phyloP scores from a whole-genome alignment of 2,888 invertebrate species.

The Aphodius granarius region DNA sequence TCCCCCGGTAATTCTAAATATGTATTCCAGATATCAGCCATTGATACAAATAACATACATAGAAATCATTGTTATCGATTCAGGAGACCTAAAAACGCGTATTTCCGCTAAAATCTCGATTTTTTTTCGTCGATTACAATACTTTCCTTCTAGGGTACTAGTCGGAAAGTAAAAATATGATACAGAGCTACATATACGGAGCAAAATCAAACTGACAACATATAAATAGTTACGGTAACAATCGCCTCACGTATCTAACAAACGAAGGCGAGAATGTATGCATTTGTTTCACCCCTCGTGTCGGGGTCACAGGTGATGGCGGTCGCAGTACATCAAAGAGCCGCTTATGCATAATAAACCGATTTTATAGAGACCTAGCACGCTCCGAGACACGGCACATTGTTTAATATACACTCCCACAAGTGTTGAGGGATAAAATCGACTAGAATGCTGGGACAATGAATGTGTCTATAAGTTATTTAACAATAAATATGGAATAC shows the following conservation, averaged over 20 bases:
- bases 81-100: too few relatives aligned
- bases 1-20: too few relatives aligned
- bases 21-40: too few relatives aligned
- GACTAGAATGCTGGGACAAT: not conserved
- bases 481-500: too few relatives aligned
- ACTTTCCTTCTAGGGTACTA: too few relatives aligned
- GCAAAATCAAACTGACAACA: not conserved
- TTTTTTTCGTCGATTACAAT: too few relatives aligned
- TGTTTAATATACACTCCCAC: conserved; percentile 29
- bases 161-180: too few relatives aligned
- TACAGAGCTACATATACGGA: too few relatives aligned
- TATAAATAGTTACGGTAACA: not conserved
- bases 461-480: too few relatives aligned
- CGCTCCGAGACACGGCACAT: conserved; percentile 23
- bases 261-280: not conserved
- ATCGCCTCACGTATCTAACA: not conserved
- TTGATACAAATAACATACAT: too few relatives aligned
- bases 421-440: conserved; percentile 7
- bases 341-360: conserved; percentile 29
- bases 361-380: conserved; percentile 26
- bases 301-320: conserved; percentile 22
- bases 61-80: too few relatives aligned
- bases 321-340: conserved; percentile 29
- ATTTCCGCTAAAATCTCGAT: too few relatives aligned
- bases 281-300: conserved; percentile 22